phyloP scores from a whole-genome alignment of 2,888 invertebrate genomes.

The Oscheius sp. region DNA sequence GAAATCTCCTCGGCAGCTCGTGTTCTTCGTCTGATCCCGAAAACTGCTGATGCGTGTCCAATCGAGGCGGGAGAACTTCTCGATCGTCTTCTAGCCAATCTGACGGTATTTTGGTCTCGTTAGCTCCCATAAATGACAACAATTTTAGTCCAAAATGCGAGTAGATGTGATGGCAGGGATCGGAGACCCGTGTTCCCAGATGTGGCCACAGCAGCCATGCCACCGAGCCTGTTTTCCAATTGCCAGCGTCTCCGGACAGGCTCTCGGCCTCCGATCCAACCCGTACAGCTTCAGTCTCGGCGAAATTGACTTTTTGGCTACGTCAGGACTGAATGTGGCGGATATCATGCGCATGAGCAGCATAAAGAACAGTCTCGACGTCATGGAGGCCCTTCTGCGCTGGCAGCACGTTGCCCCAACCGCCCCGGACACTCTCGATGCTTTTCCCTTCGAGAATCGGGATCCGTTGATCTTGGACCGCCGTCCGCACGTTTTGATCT shows the following conservation, averaged over 20 bases:
- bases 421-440: slow-evolving; percentile 88
- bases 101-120: background rate
- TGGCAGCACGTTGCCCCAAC: slow-evolving; percentile 95
- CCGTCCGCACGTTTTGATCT: slow-evolving; percentile 1
- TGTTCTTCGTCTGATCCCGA: no score
- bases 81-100: no score
- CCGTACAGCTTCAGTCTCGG: slow-evolving; percentile 81
- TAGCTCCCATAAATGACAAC: background rate
- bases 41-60: no score
- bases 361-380: slow-evolving; percentile 81
- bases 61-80: no score
- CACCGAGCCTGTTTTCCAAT: slow-evolving; percentile 77
- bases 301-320: slow-evolving; percentile 78
- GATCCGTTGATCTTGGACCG: slow-evolving; percentile 4
- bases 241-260: slow-evolving; percentile 39
- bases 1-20: background rate
- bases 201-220: slow-evolving; percentile 91
- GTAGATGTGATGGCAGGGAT: slow-evolving; percentile 93
- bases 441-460: slow-evolving; percentile 41
- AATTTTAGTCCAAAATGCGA: slow-evolving; percentile 71
- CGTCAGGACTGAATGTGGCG: slow-evolving; percentile 85
- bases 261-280: slow-evolving; percentile 85
- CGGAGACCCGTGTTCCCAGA: slow-evolving; percentile 88
- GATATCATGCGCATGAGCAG: slow-evolving; percentile 81
- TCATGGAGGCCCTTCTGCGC: slow-evolving; percentile 83